A percentile compares a stretch with the other conserved stretches of the same genome.
phyloP scores from a whole-genome alignment of 1,140 invertebrate species.

The Aleiodes sp. region DNA sequence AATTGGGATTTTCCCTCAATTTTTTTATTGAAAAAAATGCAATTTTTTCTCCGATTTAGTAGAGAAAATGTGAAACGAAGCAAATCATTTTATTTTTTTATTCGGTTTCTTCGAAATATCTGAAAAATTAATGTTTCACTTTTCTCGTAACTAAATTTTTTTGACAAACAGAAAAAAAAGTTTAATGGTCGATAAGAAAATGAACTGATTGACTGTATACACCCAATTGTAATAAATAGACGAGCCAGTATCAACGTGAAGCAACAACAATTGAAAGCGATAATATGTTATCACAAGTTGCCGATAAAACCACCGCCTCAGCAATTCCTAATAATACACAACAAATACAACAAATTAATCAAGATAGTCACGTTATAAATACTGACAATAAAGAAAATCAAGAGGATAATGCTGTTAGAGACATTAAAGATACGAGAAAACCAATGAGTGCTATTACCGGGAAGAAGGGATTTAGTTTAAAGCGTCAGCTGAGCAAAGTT shows the following conservation, averaged over 20 bases:
- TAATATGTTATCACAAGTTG: slow-evolving; percentile 44
- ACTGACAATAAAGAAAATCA: slow-evolving; percentile 43
- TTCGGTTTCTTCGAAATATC: too few species aligned
- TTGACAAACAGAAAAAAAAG: not conserved
- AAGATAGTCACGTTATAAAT: slow-evolving; percentile 42
- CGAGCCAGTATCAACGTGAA: slow-evolving; percentile 49
- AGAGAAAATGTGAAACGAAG: too few species aligned
- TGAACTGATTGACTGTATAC: slow-evolving; percentile 49
- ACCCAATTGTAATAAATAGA: slow-evolving; percentile 40
- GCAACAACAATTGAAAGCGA: slow-evolving; percentile 42
- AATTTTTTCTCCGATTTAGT: slow-evolving; percentile 38
- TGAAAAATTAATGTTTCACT: too few species aligned
- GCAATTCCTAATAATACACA: slow-evolving; percentile 24
- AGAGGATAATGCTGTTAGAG: slow-evolving; percentile 34
- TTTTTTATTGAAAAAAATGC: not conserved
- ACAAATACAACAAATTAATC: slow-evolving; percentile 27
- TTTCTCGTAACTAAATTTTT: too few species aligned
- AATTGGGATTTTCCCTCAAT: not conserved
- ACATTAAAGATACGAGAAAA: slow-evolving; percentile 43
- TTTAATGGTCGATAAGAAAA: slow-evolving; percentile 2
- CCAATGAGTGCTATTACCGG: slow-evolving; percentile 50
- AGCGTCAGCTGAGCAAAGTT: slow-evolving; percentile 81
- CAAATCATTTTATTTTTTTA: too few species aligned
- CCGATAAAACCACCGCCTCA: slow-evolving; percentile 43
- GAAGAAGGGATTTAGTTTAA: slow-evolving; percentile 79